Percentiles rank a stretch among this genome's conserved stretches.
Conservation (phyloP, 2,113 vertebrate species). For the Antechinus stuartii region DNA sequence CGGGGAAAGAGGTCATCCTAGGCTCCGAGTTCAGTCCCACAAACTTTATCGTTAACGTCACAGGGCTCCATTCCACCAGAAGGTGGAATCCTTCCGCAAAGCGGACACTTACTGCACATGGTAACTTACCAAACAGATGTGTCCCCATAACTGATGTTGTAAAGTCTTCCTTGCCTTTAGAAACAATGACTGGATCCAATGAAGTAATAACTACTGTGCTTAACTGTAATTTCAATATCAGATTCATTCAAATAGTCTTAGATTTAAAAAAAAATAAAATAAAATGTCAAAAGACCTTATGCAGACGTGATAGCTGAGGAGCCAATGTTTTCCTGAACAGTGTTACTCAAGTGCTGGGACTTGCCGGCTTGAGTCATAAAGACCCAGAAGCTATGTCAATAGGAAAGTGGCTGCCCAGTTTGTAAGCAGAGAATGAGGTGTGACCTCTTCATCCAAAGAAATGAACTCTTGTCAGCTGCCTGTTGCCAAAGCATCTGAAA, state of each 20-base stretch:
- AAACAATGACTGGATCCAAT: slow-evolving; percentile 31
- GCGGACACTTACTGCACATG: slow-evolving; percentile 63
- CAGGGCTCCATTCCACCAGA: neutral
- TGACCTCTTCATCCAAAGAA: neutral
- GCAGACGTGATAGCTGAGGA: neutral
- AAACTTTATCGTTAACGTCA: neutral
- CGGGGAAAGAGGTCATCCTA: neutral
- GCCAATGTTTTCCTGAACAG: neutral
- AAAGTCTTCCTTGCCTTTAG: slow-evolving; percentile 40
- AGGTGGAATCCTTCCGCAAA: neutral
- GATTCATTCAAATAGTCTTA: slow-evolving; percentile 74
- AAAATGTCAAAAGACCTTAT: neutral
- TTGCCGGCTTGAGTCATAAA: neutral
- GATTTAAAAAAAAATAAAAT: slow-evolving; percentile 24
- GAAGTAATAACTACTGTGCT: slow-evolving; percentile 46
- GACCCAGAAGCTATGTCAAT: neutral
- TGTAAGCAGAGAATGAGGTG: neutral
- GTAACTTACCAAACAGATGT: slow-evolving; percentile 54
- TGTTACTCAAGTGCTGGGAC: neutral
- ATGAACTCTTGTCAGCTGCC: neutral
- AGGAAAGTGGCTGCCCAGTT: neutral
- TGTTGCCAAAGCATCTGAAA: neutral
- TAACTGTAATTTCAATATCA: slow-evolving; percentile 70
- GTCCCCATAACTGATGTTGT: slow-evolving; percentile 31
- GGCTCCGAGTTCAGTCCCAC: neutral